Evolutionary conservation across 2,888 invertebrate species (phyloP), one percentile per base, ranked within the genome.

Genomic region (Hydroisotoma schaefferi): DNA sequence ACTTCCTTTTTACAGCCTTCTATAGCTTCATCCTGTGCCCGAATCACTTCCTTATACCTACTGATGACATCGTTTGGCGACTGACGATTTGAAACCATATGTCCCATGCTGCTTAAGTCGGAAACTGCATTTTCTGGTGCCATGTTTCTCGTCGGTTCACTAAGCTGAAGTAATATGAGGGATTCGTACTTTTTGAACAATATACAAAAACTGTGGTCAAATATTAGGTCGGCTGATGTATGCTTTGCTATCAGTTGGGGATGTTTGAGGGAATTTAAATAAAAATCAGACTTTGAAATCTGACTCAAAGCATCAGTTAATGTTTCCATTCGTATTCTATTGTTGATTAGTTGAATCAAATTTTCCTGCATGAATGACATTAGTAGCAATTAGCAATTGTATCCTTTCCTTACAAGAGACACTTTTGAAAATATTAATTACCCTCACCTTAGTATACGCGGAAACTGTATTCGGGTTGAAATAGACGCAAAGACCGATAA

Each of bases 191-290:
- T 73, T 52, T 94, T 97, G 76, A 93, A 91, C 26, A 97, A 80
- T 74, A 87, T 85, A 74, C 95, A 94, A 80, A 97, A 99, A 78
- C 95, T 93, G 76, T 90, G 92, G 77, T 99, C 98, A 43, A 99
- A 82, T 56, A 95, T 80, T 20, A 97, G 81, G 66, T 97, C 94
- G n/a, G n/a, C n/a, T 1, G 80, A 80, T 2, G 90, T 80, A 56
- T 83, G 80, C 76, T 86, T 86, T 12, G 87, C 88, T 46, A 86
- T 82, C 28, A 91, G 84, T 78, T 97, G 94, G 0, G 98, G 94
- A 74, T 91, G 91, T 76, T 98, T 97, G 22, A 92, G 86, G 18
- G 97, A 93, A 74, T 86, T 85, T 57, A 88, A 90, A 79, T 97
- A 99, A 43, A 87, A 83, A 79, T 98, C 98, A 75, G 92, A 91